Evolutionary conservation across 64 coral and sea anemone species (phyloP), one percentile per base, ranked within the genome.

Genomic region (Hydrozoanthus tunicans): DNA sequence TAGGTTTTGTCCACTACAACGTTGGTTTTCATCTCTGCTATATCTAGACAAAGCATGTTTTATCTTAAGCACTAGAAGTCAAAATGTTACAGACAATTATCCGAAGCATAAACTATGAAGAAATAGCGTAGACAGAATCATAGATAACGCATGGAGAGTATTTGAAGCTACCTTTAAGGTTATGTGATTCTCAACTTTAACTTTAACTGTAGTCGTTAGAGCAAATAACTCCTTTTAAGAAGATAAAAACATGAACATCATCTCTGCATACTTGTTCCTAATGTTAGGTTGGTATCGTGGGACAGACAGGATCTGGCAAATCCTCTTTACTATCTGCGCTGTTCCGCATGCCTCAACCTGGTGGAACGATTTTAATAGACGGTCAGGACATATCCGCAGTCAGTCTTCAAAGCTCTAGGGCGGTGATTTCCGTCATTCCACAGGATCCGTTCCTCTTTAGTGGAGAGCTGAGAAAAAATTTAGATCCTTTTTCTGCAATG

Each of bases 301-400:
- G 93, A 51, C 86, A 94, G 58, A 95, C 90, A 3, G 93, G 93
- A 81, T 91, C 93, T 7, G 93, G 93, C 14, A 95, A 95, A 60
- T 95, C 93, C 5, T 92, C 90, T 83, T 10, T 92, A 3, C 3
- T 95, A 57, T 73, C 93, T 70, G 93, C 93, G 23, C 12, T 94
- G 55, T 94, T 92, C 32, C 90, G 90, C 24, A 94, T 94, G 81
- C 93, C 93, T 56, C 56, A 95, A 27, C 77, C 93, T 11, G 54
- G 81, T 7, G 93, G 93, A 0, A 65, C 56, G 8, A 90, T 90
- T 51, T 25, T 61, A 6, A 90, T 90, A 23, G 88, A 90, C 9
- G 88, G 73, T 14, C 27, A 77, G 27, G 88, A 90, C 57, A 90
- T 90, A 10, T 90, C 88, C 51, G 62, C 58, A 23, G 0, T 90